Percentiles rank a stretch among this genome's conserved stretches.
Evolutionary conservation across 2,113 vertebrate species (phyloP).

Genomic region (Lucifuga dentata): DNA sequence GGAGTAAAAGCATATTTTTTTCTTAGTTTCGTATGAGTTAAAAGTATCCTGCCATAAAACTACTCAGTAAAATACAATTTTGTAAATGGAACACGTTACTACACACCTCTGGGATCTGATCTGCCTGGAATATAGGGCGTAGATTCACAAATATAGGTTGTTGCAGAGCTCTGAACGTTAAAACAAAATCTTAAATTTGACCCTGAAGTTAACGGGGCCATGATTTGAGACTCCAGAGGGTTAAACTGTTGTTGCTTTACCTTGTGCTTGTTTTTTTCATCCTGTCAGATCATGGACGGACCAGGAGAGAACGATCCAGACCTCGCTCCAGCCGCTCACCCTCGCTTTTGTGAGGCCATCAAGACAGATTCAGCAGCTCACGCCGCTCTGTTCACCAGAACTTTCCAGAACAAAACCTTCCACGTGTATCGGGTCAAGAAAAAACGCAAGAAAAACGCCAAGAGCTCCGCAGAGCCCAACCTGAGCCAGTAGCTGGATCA

Average conservation of each 20-base stretch:
- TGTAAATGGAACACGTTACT: no score
- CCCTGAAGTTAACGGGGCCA: no score
- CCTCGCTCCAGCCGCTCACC: constrained; percentile 84
- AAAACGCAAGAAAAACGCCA: constrained; percentile 75
- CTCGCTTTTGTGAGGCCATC: constrained; percentile 94
- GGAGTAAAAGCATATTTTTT: no score
- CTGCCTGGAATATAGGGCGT: no score
- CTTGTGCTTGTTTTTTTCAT: neutral
- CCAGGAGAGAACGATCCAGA: constrained; percentile 89
- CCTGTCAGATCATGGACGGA: constrained; percentile 92
- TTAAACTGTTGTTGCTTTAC: neutral
- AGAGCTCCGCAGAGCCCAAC: constrained; percentile 39
- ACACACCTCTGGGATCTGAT: no score
- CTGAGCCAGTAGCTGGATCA: constrained; percentile 39
- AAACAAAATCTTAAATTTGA: no score
- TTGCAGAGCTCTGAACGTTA: no score
- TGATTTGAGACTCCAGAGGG: no score
- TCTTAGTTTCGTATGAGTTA: no score
- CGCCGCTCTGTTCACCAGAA: constrained; percentile 85
- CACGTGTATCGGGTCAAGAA: constrained; percentile 90
- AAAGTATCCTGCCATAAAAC: no score
- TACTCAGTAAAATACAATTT: no score
- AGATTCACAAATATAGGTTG: no score
- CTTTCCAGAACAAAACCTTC: constrained; percentile 97
- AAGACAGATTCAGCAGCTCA: constrained; percentile 86